Base-by-base conservation (phyloP, 2,797 vertebrate genomes). In the Alectoris magna region DNA sequence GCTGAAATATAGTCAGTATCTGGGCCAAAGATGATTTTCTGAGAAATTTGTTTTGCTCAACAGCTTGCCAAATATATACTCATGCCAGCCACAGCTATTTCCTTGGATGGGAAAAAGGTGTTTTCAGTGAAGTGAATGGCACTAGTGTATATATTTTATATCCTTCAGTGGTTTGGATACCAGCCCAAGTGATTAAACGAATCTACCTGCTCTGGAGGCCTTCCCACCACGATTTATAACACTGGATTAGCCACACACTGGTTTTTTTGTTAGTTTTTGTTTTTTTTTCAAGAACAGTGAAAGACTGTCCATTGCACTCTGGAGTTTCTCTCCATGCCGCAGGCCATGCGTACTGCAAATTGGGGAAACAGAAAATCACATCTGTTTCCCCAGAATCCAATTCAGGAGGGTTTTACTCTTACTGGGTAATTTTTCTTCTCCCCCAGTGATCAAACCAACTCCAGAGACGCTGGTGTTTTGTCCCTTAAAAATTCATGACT, bases 71-170 rank as follows among this genome's bases (percentile, higher is more conserved):
- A 94, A 96, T 87, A 92, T 44, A 94, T 90, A 90, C 87, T 94
- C 92, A 93, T 94, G 95, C 91, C 94, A 95, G 89, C 87, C 95
- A 93, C 87, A 93, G 93, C 88, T 96, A 96, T 95, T 96, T 95
- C 95, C 88, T 95, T 94, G 91, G 93, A 96, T 36, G 49, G 74
- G 89, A 93, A 95, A 95, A 95, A 72, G 84, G 94, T 92, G 87
- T 95, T 96, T 96, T 93, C 67, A 84, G 56, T 60, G 75, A 92
- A 93, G 72, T 91, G 94, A 96, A 97, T 87, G 77, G 91, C 80
- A 88, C 77, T 77, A 93, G 84, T 96, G 71, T 95, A 86, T 62
- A 26, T 67, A 75, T 82, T 84, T 94, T 92, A 83, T 89, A 93
- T 79, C 77, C 93, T 95, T 75, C 82, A 89, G 95, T 93, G 80